Evolutionary conservation across 2,113 vertebrate species (phyloP).

Genomic region (Scolopax mira): DNA sequence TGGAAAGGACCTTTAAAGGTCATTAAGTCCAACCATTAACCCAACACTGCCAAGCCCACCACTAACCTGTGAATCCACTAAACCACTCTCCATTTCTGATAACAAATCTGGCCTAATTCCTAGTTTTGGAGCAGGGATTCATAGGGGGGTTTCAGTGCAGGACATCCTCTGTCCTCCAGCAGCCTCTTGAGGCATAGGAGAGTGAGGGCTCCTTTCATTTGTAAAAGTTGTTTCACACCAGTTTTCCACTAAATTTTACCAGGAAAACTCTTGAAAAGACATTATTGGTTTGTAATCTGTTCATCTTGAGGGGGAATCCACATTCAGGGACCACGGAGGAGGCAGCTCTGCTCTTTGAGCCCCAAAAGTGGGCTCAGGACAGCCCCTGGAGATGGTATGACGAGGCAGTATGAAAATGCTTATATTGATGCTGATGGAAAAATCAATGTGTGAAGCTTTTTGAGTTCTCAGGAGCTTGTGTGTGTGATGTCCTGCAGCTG

Average conservation of each 20-base stretch:
- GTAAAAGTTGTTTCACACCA: neutral
- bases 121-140: neutral
- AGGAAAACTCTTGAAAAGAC: neutral
- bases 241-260: neutral
- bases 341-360: neutral
- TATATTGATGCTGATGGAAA: neutral
- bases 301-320: neutral
- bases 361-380: neutral
- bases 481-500: neutral
- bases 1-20: neutral
- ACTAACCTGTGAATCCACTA: neutral
- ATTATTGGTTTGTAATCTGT: neutral
- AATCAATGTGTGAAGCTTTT: neutral
- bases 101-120: neutral
- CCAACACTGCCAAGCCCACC: neutral
- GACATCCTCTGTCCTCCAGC: neutral
- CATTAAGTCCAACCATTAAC: neutral
- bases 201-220: neutral
- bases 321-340: neutral
- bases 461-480: neutral
- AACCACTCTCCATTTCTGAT: neutral
- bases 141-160: neutral
- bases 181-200: accelerated
- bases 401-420: neutral
- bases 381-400: neutral